These are phyloP conservation scores for Psix sp. DNA, from an alignment of 1,140 invertebrate genomes.

Conservation along the genomic window DNA sequence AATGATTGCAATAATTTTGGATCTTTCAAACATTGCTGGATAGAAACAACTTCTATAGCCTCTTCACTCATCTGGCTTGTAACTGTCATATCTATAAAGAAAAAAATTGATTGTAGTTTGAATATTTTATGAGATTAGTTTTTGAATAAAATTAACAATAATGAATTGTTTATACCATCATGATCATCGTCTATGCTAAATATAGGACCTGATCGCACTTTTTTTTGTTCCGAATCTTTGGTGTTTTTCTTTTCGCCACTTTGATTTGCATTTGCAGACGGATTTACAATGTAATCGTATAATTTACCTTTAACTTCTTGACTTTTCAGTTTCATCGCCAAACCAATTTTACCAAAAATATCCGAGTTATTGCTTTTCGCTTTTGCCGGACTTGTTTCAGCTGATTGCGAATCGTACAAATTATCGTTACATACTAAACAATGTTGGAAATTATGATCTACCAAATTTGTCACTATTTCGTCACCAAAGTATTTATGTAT, in stretches of 20 bases:
- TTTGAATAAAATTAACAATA: conserved; percentile 1
- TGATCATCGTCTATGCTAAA: conserved; percentile 97
- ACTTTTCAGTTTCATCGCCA: conserved; percentile 91
- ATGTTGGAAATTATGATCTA: conserved; percentile 86
- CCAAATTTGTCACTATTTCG: conserved; percentile 85
- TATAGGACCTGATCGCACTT: conserved; percentile 92
- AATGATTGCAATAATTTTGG: conserved; percentile 90
- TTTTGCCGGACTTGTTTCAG: conserved; percentile 70
- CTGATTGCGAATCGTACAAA: conserved; percentile 74
- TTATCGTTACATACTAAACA: conserved; percentile 88
- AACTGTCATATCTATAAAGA: conserved; percentile 69
- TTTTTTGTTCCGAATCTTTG: conserved; percentile 84
- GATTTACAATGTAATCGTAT: conserved; percentile 95
- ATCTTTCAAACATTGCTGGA: conserved; percentile 88
- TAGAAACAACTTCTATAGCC: conserved; percentile 83
- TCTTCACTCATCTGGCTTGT: conserved; percentile 79
- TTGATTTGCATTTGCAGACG: conserved; percentile 79
- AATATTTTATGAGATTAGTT: background rate
- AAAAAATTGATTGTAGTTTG: background rate
- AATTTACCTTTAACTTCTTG: conserved; percentile 95
- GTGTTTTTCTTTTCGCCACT: conserved; percentile 86
- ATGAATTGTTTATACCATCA: conserved; percentile 76
- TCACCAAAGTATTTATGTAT: conserved; percentile 91
- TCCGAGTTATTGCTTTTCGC: conserved; percentile 78
- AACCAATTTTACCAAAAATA: conserved; percentile 86